Evolutionary conservation across 1,140 invertebrate species (phyloP), one percentile per base, ranked within the genome.

Genomic region (Zaprionus davidi): DNA sequence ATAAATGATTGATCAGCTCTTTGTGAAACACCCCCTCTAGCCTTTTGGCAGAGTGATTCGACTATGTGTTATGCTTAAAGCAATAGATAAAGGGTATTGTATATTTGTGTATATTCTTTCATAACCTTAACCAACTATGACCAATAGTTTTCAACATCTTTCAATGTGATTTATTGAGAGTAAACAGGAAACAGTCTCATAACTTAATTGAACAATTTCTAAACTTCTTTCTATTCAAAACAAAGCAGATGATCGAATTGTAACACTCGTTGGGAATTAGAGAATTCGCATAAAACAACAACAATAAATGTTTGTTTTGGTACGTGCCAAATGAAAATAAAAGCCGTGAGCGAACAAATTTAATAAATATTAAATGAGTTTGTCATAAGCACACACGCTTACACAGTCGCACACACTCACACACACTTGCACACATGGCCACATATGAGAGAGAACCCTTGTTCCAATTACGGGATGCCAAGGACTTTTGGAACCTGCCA

Each of bases 301-400:
- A 56, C 34, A 38, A 49, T 17, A 63, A 59, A 86, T 80, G 72
- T 88, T 83, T 80, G 59, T 83, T 83, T 63, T 70, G 78, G 77
- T 80, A 88, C 84, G 83, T 86, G 84, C 81, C 71, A 88, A 84
- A 81, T 88, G 81, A 87, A 87, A 84, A 84, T 84, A 84, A 88
- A 90, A 84, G 74, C 71, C 67, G 63, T 51, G 44, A 87, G 78
- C 84, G 71, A 51, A 80, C 70, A 88, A 87, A 87, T 87, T 87
- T 87, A 87, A 87, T 87, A 87, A 87, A 87, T 87, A 87, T 88
- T 79, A 87, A 87, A 87, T 87, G 83, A 84, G 83, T 78, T 83
- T 83, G 74, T 83, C 83, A 83, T 78, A 83, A 71, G 78, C 80
- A 87, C 62, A 79, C 57, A 64, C 72, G 34, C 63, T 58, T 56